Conservation (phyloP, 2,113 vertebrate species). For the Haplochromis burtoni region DNA sequence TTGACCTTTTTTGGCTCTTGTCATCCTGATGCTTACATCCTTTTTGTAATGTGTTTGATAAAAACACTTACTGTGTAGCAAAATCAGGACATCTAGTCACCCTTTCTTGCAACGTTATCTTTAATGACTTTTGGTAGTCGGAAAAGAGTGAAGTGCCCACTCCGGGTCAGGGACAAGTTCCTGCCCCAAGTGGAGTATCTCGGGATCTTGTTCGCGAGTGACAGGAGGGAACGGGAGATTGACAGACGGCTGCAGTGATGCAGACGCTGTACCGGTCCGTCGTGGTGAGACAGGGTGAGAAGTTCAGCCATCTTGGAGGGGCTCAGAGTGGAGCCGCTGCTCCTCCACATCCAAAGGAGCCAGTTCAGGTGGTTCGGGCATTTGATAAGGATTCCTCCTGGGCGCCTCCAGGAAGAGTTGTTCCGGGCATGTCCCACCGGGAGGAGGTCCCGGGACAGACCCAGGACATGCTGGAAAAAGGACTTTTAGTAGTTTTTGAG, state of each 20-base stretch:
- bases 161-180: neutral
- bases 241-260: neutral
- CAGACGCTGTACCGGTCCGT: fast-evolving
- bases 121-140: neutral
- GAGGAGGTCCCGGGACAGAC: fast-evolving
- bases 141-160: neutral
- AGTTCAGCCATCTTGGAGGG: neutral
- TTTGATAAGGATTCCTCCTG: neutral
- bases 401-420: neutral
- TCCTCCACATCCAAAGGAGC: neutral
- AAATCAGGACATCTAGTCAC: neutral
- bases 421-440: fast-evolving
- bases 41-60: neutral
- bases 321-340: neutral
- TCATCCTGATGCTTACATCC: neutral
- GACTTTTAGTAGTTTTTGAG: neutral
- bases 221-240: neutral
- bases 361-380: fast-evolving
- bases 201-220: neutral
- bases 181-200: neutral
- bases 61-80: neutral
- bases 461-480: neutral
- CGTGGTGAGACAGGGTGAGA: neutral
- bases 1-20: neutral
- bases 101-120: neutral